Base-by-base conservation (phyloP, 2,888 invertebrate genomes). In the Drosophila engyochracea region DNA sequence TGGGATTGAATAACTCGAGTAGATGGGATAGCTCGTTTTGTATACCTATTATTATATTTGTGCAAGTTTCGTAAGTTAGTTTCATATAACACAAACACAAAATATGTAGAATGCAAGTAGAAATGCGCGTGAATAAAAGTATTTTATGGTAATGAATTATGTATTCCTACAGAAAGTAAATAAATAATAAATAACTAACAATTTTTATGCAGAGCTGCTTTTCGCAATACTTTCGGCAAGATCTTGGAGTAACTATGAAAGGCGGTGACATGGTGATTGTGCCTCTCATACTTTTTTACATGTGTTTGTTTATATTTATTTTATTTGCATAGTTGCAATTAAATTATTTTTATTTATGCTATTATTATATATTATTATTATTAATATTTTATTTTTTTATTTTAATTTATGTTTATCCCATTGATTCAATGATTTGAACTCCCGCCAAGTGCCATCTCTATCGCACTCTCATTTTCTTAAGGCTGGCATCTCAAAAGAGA, bases 21-120 rank as follows among this genome's bases (percentile, higher is more conserved):
- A 93, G 79, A 93, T 92, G 63, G 93, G 93, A 74, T 92, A 93
- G 80, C 92, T 91, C 85, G 93, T 81, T 89, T 91, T 92, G 89
- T 92, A 92, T 73, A 93, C 92, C 92, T 93, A 86, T 70, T 81
- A 70, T 76, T 81, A 71, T 76, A 35, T 76, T 66, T 62, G 55
- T 53, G 75, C 77, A 70, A 81, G 74, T 75, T 51, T 51, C 22
- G 12, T 53, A 67, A 76, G 66, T 78, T 76, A 69, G 62, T 70
- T 70, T 44, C 74, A 67, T 75, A 75, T 53, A 44, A 14, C 30
- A 64, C 51, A 52, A 49, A 47, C 19, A 64, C 35, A 37, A 37
- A 30, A 51, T 25, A 41, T 55, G 14, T 12, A 25, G 12, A 51
- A 41, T 71, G 54, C 35, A 47, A 54, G 12, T 31, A 37, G n/a